Percentiles rank a stretch among this genome's conserved stretches.
Evolutionary conservation across 2,797 vertebrate genomes (phyloP).

Genomic region (Lithobates sylvaticus): DNA sequence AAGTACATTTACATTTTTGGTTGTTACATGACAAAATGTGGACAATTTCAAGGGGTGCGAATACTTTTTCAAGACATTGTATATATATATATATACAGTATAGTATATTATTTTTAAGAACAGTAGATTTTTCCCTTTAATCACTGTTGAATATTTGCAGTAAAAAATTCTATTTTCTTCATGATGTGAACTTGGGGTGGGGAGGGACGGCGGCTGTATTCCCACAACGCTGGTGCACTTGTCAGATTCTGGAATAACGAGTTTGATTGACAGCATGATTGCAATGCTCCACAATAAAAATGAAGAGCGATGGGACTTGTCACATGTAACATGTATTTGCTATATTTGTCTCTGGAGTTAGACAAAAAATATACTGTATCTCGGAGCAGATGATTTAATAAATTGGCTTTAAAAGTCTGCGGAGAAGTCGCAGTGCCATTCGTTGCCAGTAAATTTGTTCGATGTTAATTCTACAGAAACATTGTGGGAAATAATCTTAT

Average conservation of each 20-base stretch:
- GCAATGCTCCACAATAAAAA: background rate
- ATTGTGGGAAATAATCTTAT: too few species aligned
- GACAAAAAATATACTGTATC: background rate
- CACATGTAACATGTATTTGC: slow-evolving; percentile 18
- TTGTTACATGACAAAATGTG: too few species aligned
- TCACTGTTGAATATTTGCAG: too few species aligned
- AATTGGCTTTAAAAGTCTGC: background rate
- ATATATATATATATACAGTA: too few species aligned
- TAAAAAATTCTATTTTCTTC: background rate
- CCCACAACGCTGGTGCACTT: background rate
- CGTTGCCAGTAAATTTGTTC: background rate
- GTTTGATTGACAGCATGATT: slow-evolving; percentile 48
- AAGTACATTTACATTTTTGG: too few species aligned
- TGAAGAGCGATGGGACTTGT: slow-evolving; percentile 26
- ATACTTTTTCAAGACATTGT: too few species aligned
- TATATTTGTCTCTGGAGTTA: slow-evolving; percentile 25
- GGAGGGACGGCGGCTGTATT: background rate
- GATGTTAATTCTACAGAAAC: background rate
- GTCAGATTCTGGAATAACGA: background rate
- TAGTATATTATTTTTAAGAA: too few species aligned
- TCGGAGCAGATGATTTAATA: slow-evolving; percentile 6
- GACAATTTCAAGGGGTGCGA: too few species aligned
- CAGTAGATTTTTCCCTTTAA: too few species aligned
- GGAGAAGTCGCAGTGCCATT: background rate
- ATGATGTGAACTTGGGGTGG: background rate